Conservation (phyloP, 1,140 invertebrate genomes). For the Eupristina koningsbergeri region DNA sequence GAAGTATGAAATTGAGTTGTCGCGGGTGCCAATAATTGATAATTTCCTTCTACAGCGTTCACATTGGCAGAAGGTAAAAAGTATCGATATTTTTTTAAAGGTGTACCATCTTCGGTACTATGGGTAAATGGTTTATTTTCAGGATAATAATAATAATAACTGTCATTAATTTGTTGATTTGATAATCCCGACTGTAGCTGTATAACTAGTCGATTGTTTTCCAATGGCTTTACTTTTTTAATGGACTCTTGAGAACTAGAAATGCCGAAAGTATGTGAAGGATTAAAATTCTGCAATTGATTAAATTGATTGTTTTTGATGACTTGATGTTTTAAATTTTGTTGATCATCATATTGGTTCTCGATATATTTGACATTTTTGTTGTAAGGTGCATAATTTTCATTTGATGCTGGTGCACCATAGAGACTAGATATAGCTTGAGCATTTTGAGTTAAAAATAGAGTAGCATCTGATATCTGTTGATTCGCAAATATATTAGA, state of each 20-base stretch:
- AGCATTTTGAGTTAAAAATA: slow-evolving; percentile 67
- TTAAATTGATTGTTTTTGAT: slow-evolving; percentile 50
- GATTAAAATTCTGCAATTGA: slow-evolving; percentile 55
- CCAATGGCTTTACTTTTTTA: slow-evolving; percentile 63
- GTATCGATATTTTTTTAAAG: background rate
- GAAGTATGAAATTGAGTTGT: slow-evolving; percentile 42
- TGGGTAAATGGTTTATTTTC: slow-evolving; percentile 19
- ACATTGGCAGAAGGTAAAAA: background rate
- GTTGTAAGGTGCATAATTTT: slow-evolving; percentile 63
- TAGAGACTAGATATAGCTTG: slow-evolving; percentile 68
- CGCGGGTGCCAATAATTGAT: slow-evolving; percentile 37
- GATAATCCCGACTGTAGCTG: slow-evolving; percentile 64
- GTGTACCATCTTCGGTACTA: background rate
- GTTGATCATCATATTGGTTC: slow-evolving; percentile 48
- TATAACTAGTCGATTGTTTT: slow-evolving; percentile 66
- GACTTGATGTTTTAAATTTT: slow-evolving; percentile 35
- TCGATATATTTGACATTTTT: slow-evolving; percentile 51
- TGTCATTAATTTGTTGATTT: slow-evolving; percentile 48
- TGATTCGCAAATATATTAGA: slow-evolving; percentile 50
- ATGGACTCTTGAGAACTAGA: slow-evolving; percentile 61
- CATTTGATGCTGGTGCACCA: slow-evolving; percentile 59
- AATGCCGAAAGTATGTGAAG: slow-evolving; percentile 64
- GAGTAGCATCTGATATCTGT: slow-evolving; percentile 67
- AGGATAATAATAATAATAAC: slow-evolving; percentile 58
- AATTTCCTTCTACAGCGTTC: background rate